phyloP scores from a whole-genome alignment of 23 tunicate species.

The Diplosoma virens region DNA sequence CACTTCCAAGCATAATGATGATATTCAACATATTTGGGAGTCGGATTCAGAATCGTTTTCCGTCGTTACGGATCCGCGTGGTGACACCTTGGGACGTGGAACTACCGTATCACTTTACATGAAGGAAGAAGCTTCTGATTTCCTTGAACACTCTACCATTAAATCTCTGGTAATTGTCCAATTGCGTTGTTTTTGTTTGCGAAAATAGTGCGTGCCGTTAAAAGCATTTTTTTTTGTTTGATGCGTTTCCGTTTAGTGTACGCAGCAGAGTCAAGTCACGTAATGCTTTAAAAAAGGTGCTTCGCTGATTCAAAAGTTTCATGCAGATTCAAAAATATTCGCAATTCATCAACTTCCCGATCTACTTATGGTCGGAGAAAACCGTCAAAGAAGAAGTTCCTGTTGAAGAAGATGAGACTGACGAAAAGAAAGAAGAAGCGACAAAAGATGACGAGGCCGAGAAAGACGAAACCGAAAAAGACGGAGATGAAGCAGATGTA shows the following conservation, averaged over 20 bases:
- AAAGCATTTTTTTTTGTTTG: neutral
- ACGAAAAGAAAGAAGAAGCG: constrained; percentile 46
- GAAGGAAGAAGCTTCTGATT: constrained; percentile 98
- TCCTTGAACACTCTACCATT: constrained; percentile 68
- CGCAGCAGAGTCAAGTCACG: neutral
- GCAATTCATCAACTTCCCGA: constrained; percentile 99
- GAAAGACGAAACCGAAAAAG: constrained; percentile 58
- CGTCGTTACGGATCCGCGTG: constrained; percentile 85
- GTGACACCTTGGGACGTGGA: constrained; percentile 91
- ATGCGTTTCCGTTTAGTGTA: neutral
- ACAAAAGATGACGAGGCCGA: constrained; percentile 39
- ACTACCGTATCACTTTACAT: constrained; percentile 95
- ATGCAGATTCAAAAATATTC: constrained; percentile 90
- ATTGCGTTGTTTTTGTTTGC: neutral
- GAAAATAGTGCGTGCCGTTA: neutral
- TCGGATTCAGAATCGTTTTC: constrained; percentile 95
- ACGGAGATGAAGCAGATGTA: constrained; percentile 52
- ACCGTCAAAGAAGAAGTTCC: constrained; percentile 95
- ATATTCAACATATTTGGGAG: constrained; percentile 98
- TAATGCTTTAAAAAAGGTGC: neutral
- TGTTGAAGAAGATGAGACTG: constrained; percentile 87
- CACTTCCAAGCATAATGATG: constrained; percentile 95
- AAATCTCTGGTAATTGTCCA: constrained; percentile 50
- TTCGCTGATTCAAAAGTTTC: neutral
- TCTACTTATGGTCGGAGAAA: constrained; percentile 89